Conservation (phyloP, 2,888 invertebrate species). For the Phania funesta region DNA sequence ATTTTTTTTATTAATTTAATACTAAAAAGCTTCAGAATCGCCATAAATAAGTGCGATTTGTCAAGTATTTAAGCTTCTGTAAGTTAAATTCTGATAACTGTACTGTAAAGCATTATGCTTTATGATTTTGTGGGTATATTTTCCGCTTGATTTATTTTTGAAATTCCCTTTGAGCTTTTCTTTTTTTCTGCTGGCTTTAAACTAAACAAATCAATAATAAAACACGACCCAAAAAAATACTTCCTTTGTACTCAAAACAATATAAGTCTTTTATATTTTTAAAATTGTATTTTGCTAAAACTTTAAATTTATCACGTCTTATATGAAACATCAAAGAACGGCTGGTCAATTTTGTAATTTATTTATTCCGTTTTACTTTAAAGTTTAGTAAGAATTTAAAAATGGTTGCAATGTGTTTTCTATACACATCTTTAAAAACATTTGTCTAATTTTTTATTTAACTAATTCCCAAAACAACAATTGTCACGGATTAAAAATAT, state of each 20-base stretch:
- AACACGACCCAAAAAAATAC: slow-evolving; percentile 6
- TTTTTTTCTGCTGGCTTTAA: not conserved
- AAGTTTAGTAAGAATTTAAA: slow-evolving; percentile 11
- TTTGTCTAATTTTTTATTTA: slow-evolving; percentile 19
- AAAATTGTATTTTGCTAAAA: not conserved
- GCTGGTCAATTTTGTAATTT: not conserved
- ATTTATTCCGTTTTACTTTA: not conserved
- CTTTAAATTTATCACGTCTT: slow-evolving; percentile 58
- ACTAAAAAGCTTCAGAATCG: no score
- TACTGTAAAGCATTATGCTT: no score
- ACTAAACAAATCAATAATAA: slow-evolving; percentile 27
- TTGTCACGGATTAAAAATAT: slow-evolving; percentile 70
- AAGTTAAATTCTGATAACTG: no score
- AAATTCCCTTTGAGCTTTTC: not conserved
- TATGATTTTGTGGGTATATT: not conserved
- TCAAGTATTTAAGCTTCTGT: no score
- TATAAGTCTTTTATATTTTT: not conserved
- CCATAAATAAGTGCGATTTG: no score
- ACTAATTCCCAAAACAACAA: slow-evolving; percentile 68
- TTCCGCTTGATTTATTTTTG: not conserved
- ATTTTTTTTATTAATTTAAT: no score
- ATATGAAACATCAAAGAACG: slow-evolving; percentile 48
- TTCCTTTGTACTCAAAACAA: not conserved
- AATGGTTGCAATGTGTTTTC: slow-evolving; percentile 31
- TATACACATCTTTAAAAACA: slow-evolving; percentile 30